Base-by-base conservation (phyloP, 2,888 invertebrate genomes). In the Drosophila rubida region DNA sequence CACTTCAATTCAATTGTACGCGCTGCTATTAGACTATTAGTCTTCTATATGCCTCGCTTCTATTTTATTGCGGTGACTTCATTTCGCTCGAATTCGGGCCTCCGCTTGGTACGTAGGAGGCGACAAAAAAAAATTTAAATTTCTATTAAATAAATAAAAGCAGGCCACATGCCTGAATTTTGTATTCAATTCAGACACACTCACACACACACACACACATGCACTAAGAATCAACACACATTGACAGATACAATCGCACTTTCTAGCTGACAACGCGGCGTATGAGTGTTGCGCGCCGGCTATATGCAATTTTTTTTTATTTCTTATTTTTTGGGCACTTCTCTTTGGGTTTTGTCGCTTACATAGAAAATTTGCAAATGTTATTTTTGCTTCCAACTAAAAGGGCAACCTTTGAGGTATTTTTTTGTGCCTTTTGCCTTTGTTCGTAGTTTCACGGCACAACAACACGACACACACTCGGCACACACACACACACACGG, bases 101-200 rank as follows among this genome's bases (percentile, higher is more conserved):
- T 54, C 48, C 19, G 60, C 39, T 71, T 65, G 57, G 72, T 69
- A 61, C 55, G 59, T 54, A 48, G 75, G 55, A 60, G 69, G 54
- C 42, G 61, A 61, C 54, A 61, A 39, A 66, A 57, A 50, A 63
- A 69, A 64, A 78, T 82, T 79, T 74, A 55, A 82, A 87, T 85
- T 78, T 78, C 75, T 87, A 75, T 85, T 81, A 72, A 67, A 75
- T 60, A 81, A 84, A 80, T 80, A 80, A 83, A 87, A 87, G 79
- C 70, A 49, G 76, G 67, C 66, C 87, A 81, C 69, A 65, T 53
- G 53, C 69, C 39, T 49, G 60, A 58, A 58, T 69, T 63, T 61
- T 53, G 69, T 74, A 75, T 60, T 74, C 69, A 74, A 78, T 69
- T 51, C 66, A 63, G 44, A 45, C 19, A 68, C 58, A 74, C n/a